A percentile compares a stretch with the other conserved stretches of the same genome.
phyloP scores from a whole-genome alignment of 1,140 invertebrate species.

The Berghia stephanieae region DNA sequence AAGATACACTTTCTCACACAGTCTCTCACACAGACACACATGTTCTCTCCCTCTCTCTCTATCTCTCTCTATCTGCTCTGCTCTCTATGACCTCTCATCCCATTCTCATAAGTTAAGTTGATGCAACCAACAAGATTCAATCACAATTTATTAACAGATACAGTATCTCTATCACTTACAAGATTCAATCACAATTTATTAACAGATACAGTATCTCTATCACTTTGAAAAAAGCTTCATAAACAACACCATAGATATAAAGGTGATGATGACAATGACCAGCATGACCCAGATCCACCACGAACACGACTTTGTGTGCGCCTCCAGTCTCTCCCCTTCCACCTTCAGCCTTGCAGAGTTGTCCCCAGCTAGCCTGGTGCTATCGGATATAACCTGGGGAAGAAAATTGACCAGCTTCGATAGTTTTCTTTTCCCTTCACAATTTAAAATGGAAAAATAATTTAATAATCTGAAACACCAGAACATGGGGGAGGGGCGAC shows the following conservation, averaged over 20 bases:
- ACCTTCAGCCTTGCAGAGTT: constrained; percentile 81
- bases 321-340: constrained; percentile 83
- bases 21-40: background rate
- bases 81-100: background rate
- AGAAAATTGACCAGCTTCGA: no score
- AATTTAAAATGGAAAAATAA: no score
- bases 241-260: constrained; percentile 89
- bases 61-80: no score
- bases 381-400: constrained; percentile 78
- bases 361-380: constrained; percentile 79
- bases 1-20: background rate
- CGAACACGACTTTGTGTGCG: constrained; percentile 88
- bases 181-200: no score
- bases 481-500: no score
- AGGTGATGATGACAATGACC: constrained; percentile 82
- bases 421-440: no score
- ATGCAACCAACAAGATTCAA: background rate
- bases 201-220: no score
- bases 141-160: no score
- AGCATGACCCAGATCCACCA: constrained; percentile 95
- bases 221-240: constrained; percentile 76
- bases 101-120: background rate
- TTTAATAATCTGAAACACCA: no score
- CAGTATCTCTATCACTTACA: no score
- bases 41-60: background rate